phyloP scores from a whole-genome alignment of 1,140 invertebrate species.

The Zaprionus lachaisei region DNA sequence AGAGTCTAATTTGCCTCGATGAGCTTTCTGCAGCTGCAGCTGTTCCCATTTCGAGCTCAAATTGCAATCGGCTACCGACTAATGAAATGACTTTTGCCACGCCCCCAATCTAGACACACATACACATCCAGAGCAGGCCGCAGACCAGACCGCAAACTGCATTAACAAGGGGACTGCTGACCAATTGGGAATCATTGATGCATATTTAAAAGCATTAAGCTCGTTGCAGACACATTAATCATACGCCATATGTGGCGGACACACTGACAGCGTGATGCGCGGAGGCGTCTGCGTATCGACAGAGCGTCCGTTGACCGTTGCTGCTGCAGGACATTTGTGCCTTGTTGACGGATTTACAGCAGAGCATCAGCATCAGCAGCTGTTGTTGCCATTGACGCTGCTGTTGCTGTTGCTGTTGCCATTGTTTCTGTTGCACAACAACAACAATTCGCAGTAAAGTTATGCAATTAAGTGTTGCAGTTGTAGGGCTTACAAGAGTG shows the following conservation, averaged over 20 bases:
- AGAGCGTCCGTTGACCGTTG: background rate
- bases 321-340: conserved; percentile 32
- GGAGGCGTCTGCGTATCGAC: conserved; percentile 49
- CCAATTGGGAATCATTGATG: conserved; percentile 57
- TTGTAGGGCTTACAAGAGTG: background rate
- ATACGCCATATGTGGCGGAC: conserved; percentile 53
- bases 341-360: conserved; percentile 59
- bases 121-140: background rate
- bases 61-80: background rate
- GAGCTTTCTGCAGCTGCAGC: background rate
- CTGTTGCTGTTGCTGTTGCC: conserved; percentile 5
- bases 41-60: background rate
- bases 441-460: conserved; percentile 29
- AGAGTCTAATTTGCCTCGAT: background rate
- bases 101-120: background rate
- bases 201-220: conserved; percentile 66
- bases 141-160: conserved; percentile 10
- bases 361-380: conserved; percentile 19
- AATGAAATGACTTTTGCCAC: background rate
- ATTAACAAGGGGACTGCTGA: conserved; percentile 4
- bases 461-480: conserved; percentile 50
- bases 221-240: conserved; percentile 61
- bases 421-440: conserved; percentile 17
- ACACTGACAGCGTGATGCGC: conserved; percentile 14
- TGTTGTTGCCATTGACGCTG: conserved; percentile 5